Conservation (phyloP, 2,797 vertebrate genomes). For the Artibeus jamaicensis region DNA sequence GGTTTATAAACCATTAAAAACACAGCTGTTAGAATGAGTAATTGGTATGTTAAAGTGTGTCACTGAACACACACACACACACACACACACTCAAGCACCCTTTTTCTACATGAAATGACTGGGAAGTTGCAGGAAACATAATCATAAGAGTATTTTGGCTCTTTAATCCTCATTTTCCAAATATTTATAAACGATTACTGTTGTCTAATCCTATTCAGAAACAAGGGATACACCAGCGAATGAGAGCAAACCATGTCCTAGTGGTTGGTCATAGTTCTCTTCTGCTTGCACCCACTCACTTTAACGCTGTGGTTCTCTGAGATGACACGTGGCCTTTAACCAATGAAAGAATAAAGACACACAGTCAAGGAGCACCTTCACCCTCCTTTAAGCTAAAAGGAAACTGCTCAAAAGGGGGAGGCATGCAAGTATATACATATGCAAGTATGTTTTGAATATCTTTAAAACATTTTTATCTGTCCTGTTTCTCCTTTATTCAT, state of each 20-base stretch:
- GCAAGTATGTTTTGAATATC: too few species aligned
- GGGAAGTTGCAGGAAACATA: background rate
- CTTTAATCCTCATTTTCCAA: background rate
- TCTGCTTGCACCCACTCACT: background rate
- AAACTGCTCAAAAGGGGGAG: background rate
- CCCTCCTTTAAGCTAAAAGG: background rate
- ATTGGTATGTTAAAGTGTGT: background rate
- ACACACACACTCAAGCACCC: too few species aligned
- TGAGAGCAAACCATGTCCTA: background rate
- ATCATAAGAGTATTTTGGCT: background rate
- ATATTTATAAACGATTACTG: background rate
- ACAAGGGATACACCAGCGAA: fast-evolving
- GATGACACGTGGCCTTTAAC: background rate
- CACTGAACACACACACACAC: background rate
- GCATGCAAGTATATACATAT: fast-evolving
- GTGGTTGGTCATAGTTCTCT: background rate
- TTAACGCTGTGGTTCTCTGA: fast-evolving
- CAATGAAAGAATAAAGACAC: background rate
- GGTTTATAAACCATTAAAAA: background rate
- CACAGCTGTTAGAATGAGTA: background rate
- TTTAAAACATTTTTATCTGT: background rate
- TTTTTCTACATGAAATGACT: background rate
- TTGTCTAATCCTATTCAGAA: background rate
- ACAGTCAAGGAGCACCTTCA: background rate
- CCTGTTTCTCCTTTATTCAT: background rate